phyloP scores from a whole-genome alignment of 2,888 invertebrate genomes.

The Lithophane leautieri region DNA sequence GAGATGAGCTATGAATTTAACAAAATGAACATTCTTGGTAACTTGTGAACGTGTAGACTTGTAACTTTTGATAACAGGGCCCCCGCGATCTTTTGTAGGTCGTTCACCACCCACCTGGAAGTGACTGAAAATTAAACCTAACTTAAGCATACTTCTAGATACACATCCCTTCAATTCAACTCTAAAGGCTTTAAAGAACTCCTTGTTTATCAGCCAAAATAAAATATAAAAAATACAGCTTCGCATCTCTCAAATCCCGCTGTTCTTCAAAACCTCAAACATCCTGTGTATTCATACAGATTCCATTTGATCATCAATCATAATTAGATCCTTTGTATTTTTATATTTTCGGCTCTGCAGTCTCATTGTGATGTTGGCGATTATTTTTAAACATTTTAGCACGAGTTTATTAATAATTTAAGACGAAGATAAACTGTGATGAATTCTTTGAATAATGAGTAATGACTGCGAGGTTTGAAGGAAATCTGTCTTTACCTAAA shows the following conservation, averaged over 20 bases:
- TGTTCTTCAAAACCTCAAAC: conserved; percentile 27
- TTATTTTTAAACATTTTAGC: conserved; percentile 36
- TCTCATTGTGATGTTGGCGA: conserved; percentile 9
- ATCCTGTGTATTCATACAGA: conserved; percentile 52
- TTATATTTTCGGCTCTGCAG: conserved; percentile 27
- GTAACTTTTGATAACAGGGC: too few relatives aligned
- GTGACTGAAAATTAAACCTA: not conserved
- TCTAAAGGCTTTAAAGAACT: conserved; percentile 1
- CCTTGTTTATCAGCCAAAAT: conserved; percentile 12
- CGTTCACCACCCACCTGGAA: too few relatives aligned
- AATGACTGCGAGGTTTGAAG: not conserved
- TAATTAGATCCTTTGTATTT: conserved; percentile 59
- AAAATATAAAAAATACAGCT: not conserved
- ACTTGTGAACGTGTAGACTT: too few relatives aligned
- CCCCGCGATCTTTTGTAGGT: too few relatives aligned
- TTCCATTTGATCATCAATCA: conserved; percentile 63
- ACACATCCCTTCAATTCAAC: not conserved
- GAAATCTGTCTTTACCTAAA: not conserved
- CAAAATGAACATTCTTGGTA: too few relatives aligned
- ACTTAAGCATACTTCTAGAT: not conserved
- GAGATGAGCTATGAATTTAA: too few relatives aligned
- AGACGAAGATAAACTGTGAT: conserved; percentile 22
- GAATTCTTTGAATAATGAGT: conserved; percentile 10
- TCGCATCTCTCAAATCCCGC: conserved; percentile 11
- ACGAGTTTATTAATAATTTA: conserved; percentile 32